Evolutionary conservation across 2,797 vertebrate genomes (phyloP), one percentile per base, ranked within the genome.

Genomic region (Mormyrus proboscirostris): DNA sequence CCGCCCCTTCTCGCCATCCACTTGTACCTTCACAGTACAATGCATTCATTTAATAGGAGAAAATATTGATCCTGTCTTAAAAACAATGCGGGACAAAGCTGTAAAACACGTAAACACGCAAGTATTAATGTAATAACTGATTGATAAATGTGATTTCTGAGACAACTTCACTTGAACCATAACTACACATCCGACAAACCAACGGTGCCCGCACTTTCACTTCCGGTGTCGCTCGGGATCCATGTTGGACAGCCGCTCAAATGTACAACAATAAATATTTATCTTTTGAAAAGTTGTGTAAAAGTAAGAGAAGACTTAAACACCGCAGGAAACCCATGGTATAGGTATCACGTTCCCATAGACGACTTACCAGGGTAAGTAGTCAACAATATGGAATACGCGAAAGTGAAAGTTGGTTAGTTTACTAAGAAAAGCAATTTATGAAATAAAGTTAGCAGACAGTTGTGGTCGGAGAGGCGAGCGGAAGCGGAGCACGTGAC

Each of bases 201-300:
- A 38, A 44, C 25, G 25, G 2, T 9, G 51, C 29, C 38, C 3
- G 6, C 9, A 79, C 88, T 89, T 89, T 69, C 82, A 82, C 62
- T 87, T 90, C 90, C 90, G 89, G 87, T 88, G 89, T 89, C 82
- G 86, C 50, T 22, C 19, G 41, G 86, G 90, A 89, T 90, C 91
- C 91, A 92, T 92, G 62, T 92, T 90, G 90, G 87, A 86, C 90
- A 89, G 86, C 85, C 85, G 82, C 79, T 88, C 87, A 90, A 82
- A 87, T 88, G 87, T 90, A 90, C 82, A 91, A 90, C 87, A 89
- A 86, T 89, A 88, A 89, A 84, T 88, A 85, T 88, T 86, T 86
- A 41, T 88, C 73, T 73, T 82, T 86, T 62, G 49, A 59, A 88
- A 88, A 92, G 89, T 90, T 90, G 47, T 59, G 33, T 84, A 73